Evolutionary conservation across 2,113 vertebrate genomes (phyloP), one percentile per base, ranked within the genome.

Genomic region (Platichthys stellatus): DNA sequence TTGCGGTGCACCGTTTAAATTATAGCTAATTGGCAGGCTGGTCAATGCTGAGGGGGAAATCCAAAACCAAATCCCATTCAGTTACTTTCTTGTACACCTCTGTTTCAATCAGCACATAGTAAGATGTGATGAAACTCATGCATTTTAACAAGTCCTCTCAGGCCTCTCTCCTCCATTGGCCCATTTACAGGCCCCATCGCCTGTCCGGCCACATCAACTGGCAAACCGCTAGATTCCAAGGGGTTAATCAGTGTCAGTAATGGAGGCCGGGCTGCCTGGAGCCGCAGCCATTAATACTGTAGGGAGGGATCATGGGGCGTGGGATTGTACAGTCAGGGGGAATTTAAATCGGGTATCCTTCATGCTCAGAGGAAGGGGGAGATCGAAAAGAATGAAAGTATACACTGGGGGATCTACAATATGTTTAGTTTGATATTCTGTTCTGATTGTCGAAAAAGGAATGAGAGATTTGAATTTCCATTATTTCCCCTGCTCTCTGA

Each of bases 221-320:
- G 43, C n/a, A 61, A 78, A 67, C 58, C 53, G 78, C 59, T 58
- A 80, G 81, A 89, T 75, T 86, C 65, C 26, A 40, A 28, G 9
- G 76, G 90, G 90, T 92, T 92, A 93, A 93, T 91, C 89, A 90
- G 84, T 84, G 90, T 90, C 89, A 82, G 88, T 91, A 93, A 93
- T 92, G 83, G 92, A 91, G 73, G 76, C 82, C 63, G 26, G 74
- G 74, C 81, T 69, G 80, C 81, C 62, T 58, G 68, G 63, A 79
- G 69, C 84, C 49, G 71, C 24, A 45, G 43, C 66, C 73, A 88
- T 89, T 89, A 86, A 85, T 69, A 78, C 59, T 64, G 31, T 67
- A 84, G 77, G 61, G 70, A 31, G 70, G 83, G 69, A 86, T 92
- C 83, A 85, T 70, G 56, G 69, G 66, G 20, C 75, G 47, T 57